phyloP scores from a whole-genome alignment of 2,797 vertebrate genomes.

The Alectoris magna region DNA sequence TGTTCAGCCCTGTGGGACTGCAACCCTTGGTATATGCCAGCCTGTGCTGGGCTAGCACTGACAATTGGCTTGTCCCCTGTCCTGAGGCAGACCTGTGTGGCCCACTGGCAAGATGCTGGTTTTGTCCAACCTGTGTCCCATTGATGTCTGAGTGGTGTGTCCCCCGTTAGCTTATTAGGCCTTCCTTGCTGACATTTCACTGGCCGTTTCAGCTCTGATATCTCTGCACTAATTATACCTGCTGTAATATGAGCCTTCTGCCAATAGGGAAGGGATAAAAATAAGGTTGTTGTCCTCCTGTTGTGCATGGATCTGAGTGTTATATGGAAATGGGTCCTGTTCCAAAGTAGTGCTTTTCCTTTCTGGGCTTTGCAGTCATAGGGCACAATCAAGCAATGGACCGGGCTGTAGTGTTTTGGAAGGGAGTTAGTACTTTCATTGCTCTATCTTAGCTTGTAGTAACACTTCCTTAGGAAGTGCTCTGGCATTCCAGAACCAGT shows the following conservation, averaged over 20 bases:
- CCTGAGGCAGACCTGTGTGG: neutral
- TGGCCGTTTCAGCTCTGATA: neutral
- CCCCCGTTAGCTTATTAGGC: too few species aligned
- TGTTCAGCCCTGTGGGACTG: neutral
- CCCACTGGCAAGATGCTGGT: neutral
- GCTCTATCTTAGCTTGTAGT: neutral
- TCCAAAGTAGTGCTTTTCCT: neutral
- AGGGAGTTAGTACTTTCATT: neutral
- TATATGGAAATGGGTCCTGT: fast-evolving
- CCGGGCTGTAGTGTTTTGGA: neutral
- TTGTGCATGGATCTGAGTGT: neutral
- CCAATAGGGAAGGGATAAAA: neutral
- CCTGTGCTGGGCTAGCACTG: neutral
- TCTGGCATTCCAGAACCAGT: fast-evolving
- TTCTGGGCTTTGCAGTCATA: neutral
- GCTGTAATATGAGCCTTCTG: neutral
- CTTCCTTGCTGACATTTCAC: neutral
- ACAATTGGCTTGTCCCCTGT: fast-evolving
- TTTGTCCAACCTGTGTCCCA: neutral
- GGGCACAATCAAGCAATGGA: neutral
- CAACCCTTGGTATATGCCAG: neutral
- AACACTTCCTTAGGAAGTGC: neutral
- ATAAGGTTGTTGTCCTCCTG: neutral
- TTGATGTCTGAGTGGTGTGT: fast-evolving
- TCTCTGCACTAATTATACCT: neutral